Conservation (phyloP, 2,797 vertebrate species). For the Lates japonicus region DNA sequence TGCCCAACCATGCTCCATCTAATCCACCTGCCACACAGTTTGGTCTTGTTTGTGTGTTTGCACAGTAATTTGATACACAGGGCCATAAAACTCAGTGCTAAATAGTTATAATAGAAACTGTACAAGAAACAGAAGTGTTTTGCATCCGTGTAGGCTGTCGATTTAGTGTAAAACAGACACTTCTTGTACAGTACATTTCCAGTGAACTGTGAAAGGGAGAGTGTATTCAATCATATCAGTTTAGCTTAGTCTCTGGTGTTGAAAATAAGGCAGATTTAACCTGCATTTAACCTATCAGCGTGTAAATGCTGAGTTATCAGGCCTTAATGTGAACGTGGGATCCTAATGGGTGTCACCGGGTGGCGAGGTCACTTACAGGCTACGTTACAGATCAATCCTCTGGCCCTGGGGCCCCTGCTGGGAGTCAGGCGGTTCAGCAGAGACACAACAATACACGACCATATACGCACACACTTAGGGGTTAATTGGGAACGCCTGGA, state of each 20-base stretch:
- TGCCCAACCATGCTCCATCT: constrained; percentile 68
- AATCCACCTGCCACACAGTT: constrained; percentile 77
- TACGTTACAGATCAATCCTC: constrained; percentile 82
- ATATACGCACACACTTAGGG: constrained; percentile 26
- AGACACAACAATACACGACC: no score
- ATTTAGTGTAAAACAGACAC: neutral
- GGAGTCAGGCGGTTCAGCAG: constrained; percentile 56
- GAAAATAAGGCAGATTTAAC: constrained; percentile 24
- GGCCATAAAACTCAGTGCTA: constrained; percentile 28
- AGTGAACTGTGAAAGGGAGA: neutral
- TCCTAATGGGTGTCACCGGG: constrained; percentile 69
- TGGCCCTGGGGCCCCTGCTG: constrained; percentile 75
- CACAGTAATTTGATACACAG: constrained; percentile 46
- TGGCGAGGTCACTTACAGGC: constrained; percentile 80
- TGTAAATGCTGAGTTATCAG: constrained; percentile 48
- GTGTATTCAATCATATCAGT: neutral
- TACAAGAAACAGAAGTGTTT: neutral
- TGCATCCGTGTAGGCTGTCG: neutral
- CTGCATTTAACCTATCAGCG: constrained; percentile 21
- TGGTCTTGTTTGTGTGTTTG: constrained; percentile 64
- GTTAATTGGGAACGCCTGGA: no score
- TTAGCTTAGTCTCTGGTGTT: neutral
- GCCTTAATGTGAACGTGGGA: constrained; percentile 47
- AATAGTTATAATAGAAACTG: constrained; percentile 2
- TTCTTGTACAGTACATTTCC: neutral